Evolutionary conservation across 37 sponge, comb jelly and placozoan genomes (phyloP), one percentile per base, ranked within the genome.

Genomic region (Theonella swinhoei): DNA sequence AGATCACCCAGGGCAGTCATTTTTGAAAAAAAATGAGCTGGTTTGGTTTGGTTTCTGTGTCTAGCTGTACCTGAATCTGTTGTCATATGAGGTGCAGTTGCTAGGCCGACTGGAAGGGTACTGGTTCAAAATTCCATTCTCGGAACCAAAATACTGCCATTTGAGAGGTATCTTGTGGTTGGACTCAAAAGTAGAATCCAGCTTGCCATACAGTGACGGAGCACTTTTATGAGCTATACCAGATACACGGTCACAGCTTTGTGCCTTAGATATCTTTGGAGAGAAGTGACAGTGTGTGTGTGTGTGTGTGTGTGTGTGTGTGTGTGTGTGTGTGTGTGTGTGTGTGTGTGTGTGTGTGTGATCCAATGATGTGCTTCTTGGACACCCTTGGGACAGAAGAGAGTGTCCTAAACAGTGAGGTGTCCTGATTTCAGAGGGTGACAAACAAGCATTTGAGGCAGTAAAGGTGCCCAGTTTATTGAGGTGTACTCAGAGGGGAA

Each of bases 91-190:
- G 9, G 1, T 1, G 67, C 86, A 85, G 69, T 78, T 59, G 1
- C 20, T 22, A 26, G 61, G 61, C 3, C 42, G 34, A 30, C 36
- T 25, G 1, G 79, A 22, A 30, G 86, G 86, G 73, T 62, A 85
- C 37, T 63, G 61, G 42, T 65, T 85, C 19, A 29, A 28, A 9
- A 78, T 30, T 8, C 86, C 86, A 20, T 85, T 26, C 39, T 85
- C 79, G 9, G 86, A 85, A 33, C 79, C 86, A 78, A 85, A 85
- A 71, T 85, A 85, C 61, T 85, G 86, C 79, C 78, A 85, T 41
- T 64, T 85, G 29, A 78, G 26, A 22, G 68, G 39, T 30, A 79
- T 17, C 29, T 54, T 59, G 28, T 25, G 31, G 36, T 79, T 63
- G 7, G 31, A n/a, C 23, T 63, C 65, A 42, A 65, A 79, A 0